Base-by-base conservation (phyloP, 2,113 vertebrate genomes). In the Tetrao urogallus region DNA sequence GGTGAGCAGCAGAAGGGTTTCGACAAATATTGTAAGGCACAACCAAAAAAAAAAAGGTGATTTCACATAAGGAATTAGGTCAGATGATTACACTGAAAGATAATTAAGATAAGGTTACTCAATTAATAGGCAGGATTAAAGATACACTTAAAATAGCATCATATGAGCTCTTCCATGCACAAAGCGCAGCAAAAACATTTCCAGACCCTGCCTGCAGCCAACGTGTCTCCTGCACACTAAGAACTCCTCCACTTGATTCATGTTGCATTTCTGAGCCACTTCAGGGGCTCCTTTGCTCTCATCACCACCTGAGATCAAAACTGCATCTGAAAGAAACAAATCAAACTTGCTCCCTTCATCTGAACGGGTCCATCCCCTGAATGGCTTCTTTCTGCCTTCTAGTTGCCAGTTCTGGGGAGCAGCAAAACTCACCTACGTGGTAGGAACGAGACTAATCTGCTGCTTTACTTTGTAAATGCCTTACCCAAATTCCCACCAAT, bases 201-300 rank as follows among this genome's bases (percentile, higher is more conserved):
- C 48, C 77, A 79, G 70, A 3, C 40, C 8, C 69, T 34, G 50
- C 60, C 65, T 2, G 1, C 56, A 45, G 50, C 1, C 61, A 11
- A 21, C 27, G 5, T 4, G 4, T 27, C 72, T 66, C 86, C 61
- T 74, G 45, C 47, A 4, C 0, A 1, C 0, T 4, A 50, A 56
- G 60, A 25, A 20, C 21, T 52, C 20, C 11, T 1, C 8, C 50
- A 5, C 43, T 17, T 16, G 16, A 6, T 11, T 30, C 47, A 5
- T 6, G 58, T 25, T 25, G 0, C 4, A 8, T 28, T 56, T 21
- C 61, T 47, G 52, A 81, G 61, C 20, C 65, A 61, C 79, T 78
- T 4, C 47, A 42, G 80, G 0, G 60, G 36, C 48, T 88, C 57
- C 5, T 25, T 8, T 12, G 6, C 79, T 82, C 40, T 45, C 20